Conservation (phyloP, 2,888 invertebrate genomes). For the Catotricha subobsoleta region DNA sequence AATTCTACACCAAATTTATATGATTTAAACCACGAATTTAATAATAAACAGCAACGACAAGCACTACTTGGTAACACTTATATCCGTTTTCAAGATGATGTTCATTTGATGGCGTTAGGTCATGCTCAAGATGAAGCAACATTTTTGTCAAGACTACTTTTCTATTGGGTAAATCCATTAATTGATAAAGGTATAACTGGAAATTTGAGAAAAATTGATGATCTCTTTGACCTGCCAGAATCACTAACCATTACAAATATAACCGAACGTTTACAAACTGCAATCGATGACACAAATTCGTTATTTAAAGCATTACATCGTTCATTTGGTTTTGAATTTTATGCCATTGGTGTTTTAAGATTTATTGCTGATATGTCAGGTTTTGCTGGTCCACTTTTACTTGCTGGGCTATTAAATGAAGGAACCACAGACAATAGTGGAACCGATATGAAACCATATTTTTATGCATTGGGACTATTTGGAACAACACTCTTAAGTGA, state of each 20-base stretch:
- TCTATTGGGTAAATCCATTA: slow-evolving; percentile 63
- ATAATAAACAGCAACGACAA: slow-evolving; percentile 37
- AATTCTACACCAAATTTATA: background rate
- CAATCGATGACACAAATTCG: slow-evolving; percentile 29
- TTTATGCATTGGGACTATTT: slow-evolving; percentile 49
- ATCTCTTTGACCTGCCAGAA: slow-evolving; percentile 59
- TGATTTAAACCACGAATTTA: slow-evolving; percentile 16
- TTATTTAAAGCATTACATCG: slow-evolving; percentile 51
- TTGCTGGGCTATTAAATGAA: slow-evolving; percentile 56
- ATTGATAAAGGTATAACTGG: slow-evolving; percentile 63
- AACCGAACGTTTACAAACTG: slow-evolving; percentile 22
- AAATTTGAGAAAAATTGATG: slow-evolving; percentile 53
- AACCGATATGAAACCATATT: slow-evolving; percentile 43
- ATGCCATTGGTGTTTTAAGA: slow-evolving; percentile 65
- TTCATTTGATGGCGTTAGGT: slow-evolving; percentile 54
- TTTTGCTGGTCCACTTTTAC: slow-evolving; percentile 76
- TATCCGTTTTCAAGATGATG: slow-evolving; percentile 44
- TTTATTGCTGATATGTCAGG: slow-evolving; percentile 64
- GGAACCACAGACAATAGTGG: slow-evolving; percentile 47
- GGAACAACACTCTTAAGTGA: slow-evolving; percentile 48
- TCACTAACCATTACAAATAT: slow-evolving; percentile 22
- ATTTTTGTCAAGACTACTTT: slow-evolving; percentile 54
- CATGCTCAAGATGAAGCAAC: slow-evolving; percentile 63
- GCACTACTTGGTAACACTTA: slow-evolving; percentile 39
- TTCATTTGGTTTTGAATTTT: slow-evolving; percentile 67